Evolutionary conservation across 2,888 invertebrate species (phyloP).

Genomic region (Cryptosula pallasiana): DNA sequence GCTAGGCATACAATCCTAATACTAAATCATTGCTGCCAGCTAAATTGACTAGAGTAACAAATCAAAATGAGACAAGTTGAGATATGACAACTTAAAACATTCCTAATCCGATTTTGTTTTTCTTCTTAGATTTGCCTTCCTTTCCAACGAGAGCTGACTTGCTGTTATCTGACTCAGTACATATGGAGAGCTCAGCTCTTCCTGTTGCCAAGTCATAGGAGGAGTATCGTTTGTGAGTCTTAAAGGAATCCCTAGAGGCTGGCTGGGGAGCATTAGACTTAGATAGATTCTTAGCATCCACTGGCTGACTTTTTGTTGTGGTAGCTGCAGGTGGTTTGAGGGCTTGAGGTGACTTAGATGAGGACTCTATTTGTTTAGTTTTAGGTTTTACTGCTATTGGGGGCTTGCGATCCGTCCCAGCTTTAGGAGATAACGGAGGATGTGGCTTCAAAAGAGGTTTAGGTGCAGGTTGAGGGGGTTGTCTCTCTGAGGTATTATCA

Average conservation of each 20-base stretch:
- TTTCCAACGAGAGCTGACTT: slow-evolving; percentile 17
- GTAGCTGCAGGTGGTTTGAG: background rate
- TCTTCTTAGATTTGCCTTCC: slow-evolving; percentile 19
- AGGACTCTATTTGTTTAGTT: background rate
- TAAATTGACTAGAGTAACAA: no score
- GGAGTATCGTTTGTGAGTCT: slow-evolving; percentile 20
- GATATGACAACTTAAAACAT: no score
- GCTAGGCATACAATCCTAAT: no score
- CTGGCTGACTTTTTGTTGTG: background rate
- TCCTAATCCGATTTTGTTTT: slow-evolving; percentile 2
- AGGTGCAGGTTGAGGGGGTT: background rate
- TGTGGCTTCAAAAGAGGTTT: background rate
- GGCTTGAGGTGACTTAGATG: background rate
- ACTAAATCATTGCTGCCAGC: no score
- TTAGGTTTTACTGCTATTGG: slow-evolving; percentile 12
- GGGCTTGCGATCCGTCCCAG: background rate
- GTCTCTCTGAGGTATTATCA: background rate
- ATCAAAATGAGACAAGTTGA: no score
- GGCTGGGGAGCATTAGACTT: background rate
- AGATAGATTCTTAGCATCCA: background rate
- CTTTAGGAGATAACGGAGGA: slow-evolving; percentile 3
- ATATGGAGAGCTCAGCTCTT: background rate
- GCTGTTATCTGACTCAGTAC: background rate
- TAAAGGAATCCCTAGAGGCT: background rate
- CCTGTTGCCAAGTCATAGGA: slow-evolving; percentile 17